phyloP scores from a whole-genome alignment of 2,113 vertebrate genomes.

The Turnix velox region DNA sequence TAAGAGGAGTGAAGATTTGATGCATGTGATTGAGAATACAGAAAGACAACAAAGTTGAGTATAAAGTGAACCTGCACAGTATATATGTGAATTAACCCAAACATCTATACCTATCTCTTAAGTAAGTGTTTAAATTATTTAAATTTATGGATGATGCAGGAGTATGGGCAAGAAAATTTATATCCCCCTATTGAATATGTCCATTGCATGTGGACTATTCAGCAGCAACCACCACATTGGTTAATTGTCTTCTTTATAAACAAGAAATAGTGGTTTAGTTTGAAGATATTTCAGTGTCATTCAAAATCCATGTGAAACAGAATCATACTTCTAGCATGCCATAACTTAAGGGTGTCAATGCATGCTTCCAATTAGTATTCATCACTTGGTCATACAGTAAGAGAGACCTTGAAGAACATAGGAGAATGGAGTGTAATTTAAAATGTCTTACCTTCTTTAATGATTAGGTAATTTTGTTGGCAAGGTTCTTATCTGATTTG shows the following conservation, averaged over 20 bases:
- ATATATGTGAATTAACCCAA: neutral
- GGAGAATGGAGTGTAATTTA: neutral
- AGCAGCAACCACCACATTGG: neutral
- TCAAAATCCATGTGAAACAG: neutral
- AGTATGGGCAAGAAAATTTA: neutral
- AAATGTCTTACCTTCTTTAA: neutral
- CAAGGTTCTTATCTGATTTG: neutral
- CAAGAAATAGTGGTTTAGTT: neutral
- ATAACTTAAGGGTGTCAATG: neutral
- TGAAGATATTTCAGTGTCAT: neutral
- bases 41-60: neutral
- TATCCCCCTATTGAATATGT: neutral
- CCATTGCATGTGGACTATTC: neutral
- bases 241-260: neutral
- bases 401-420: neutral
- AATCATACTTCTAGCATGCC: neutral
- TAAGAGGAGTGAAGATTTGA: conserved; percentile 13
- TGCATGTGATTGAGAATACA: conserved; percentile 22
- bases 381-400: neutral
- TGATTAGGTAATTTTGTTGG: neutral
- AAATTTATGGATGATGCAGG: neutral
- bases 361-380: neutral
- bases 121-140: neutral
- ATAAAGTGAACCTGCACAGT: neutral
- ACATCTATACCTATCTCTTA: neutral